These are phyloP conservation scores for Catamblyrhynchus diadema DNA, from an alignment of 2,797 vertebrate genomes.

Conservation along the genomic window DNA sequence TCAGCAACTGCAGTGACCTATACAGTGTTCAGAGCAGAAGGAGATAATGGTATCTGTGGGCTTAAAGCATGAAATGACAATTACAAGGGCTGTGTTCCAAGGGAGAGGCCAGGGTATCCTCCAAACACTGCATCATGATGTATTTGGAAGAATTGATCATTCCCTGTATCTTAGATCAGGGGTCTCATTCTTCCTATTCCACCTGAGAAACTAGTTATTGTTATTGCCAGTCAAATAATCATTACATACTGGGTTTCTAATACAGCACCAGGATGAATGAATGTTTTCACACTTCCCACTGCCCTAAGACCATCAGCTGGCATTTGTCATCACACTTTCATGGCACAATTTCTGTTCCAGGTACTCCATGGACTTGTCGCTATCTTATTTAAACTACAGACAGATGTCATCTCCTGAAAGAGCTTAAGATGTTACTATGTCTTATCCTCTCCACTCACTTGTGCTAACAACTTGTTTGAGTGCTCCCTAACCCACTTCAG, in stretches of 20 bases:
- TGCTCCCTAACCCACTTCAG: constrained; percentile 17
- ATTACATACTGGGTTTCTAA: neutral
- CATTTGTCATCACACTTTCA: neutral
- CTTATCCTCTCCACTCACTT: neutral
- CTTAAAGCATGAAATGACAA: neutral
- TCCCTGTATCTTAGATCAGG: neutral
- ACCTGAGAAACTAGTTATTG: neutral
- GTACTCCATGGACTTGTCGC: neutral
- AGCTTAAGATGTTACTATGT: neutral
- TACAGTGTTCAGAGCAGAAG: neutral
- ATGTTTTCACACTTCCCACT: neutral
- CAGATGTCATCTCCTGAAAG: neutral
- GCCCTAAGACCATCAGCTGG: neutral
- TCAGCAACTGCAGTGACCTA: neutral
- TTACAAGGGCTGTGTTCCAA: neutral
- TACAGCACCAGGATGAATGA: neutral
- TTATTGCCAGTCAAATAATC: neutral
- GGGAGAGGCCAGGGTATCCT: neutral
- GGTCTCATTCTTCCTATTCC: neutral
- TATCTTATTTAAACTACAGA: neutral
- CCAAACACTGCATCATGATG: fast-evolving
- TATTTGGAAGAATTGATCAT: neutral
- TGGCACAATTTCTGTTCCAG: neutral
- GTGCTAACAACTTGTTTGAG: neutral
- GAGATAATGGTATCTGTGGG: neutral